A percentile compares a stretch with the other conserved stretches of the same genome.
phyloP scores from a whole-genome alignment of 2,797 vertebrate genomes.

The Myiotriccus ornatus region DNA sequence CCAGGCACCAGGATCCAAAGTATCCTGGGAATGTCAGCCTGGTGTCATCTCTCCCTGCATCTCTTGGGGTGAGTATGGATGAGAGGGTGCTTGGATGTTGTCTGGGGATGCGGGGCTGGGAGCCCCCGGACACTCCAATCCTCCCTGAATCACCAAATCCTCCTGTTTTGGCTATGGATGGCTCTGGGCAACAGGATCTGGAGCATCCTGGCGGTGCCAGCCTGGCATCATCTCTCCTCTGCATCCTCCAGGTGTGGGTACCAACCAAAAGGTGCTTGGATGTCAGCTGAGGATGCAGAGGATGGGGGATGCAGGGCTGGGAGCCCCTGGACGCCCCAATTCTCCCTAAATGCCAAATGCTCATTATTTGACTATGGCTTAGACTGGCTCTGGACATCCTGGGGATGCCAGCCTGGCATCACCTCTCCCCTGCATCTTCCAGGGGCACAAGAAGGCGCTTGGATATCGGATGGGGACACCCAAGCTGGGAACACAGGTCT shows the following conservation, averaged over 20 bases:
- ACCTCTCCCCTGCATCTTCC: neutral
- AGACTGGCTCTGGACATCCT: neutral
- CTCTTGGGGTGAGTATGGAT: accelerated
- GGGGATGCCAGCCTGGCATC: neutral
- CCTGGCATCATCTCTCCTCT: neutral
- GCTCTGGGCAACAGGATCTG: neutral
- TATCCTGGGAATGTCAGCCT: neutral
- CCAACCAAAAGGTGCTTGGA: neutral
- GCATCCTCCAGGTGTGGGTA: neutral
- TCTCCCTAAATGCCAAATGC: neutral
- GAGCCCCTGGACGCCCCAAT: neutral
- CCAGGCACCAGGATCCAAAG: accelerated
- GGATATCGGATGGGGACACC: neutral
- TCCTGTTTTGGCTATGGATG: accelerated
- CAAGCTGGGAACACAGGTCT: neutral
- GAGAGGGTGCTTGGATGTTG: neutral
- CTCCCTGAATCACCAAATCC: neutral
- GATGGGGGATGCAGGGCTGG: neutral
- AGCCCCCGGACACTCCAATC: accelerated
- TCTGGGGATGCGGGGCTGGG: neutral
- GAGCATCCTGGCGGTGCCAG: neutral
- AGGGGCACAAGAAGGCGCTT: neutral
- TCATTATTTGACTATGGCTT: neutral
- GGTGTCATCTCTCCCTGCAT: accelerated
- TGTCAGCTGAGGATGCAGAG: neutral